These are phyloP conservation scores for Anarhynchus alexandrinus DNA, from an alignment of 2,113 vertebrate genomes.

Conservation along the genomic window DNA sequence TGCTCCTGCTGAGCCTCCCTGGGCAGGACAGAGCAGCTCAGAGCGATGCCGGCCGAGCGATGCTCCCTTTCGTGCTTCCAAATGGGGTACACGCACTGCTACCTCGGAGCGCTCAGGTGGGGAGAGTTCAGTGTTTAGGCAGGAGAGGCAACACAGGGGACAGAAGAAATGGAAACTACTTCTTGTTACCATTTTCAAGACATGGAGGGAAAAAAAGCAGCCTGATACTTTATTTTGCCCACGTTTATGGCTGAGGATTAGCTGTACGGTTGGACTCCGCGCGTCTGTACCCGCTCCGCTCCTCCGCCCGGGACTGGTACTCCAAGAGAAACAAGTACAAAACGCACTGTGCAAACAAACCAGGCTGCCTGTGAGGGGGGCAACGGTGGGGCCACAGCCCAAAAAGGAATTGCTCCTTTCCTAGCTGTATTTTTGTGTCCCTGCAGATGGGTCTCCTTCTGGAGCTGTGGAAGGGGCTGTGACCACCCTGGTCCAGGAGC, in stretches of 20 bases:
- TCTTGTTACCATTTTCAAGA: not conserved
- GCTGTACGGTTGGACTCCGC: not conserved
- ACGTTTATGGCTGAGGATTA: not conserved
- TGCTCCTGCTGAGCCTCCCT: not conserved
- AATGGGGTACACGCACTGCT: not conserved
- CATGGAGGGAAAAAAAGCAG: rapidly evolving
- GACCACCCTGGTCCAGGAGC: not conserved
- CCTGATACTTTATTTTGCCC: not conserved
- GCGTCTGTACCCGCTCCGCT: not conserved
- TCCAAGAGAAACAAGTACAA: not conserved
- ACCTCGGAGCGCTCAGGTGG: rapidly evolving
- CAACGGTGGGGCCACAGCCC: rapidly evolving
- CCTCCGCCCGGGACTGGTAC: not conserved
- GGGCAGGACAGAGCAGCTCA: not conserved
- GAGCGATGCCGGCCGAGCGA: rapidly evolving
- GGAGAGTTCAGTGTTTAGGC: not conserved
- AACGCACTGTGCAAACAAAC: not conserved
- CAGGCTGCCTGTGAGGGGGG: not conserved
- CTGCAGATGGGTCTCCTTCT: not conserved
- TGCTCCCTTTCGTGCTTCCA: not conserved
- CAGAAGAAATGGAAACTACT: not conserved
- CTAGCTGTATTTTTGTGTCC: not conserved
- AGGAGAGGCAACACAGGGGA: not conserved
- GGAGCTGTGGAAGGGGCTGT: not conserved
- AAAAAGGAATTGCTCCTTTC: not conserved